These are phyloP conservation scores for Crocallis elinguaria DNA, from an alignment of 2,888 invertebrate species.

Conservation along the genomic window DNA sequence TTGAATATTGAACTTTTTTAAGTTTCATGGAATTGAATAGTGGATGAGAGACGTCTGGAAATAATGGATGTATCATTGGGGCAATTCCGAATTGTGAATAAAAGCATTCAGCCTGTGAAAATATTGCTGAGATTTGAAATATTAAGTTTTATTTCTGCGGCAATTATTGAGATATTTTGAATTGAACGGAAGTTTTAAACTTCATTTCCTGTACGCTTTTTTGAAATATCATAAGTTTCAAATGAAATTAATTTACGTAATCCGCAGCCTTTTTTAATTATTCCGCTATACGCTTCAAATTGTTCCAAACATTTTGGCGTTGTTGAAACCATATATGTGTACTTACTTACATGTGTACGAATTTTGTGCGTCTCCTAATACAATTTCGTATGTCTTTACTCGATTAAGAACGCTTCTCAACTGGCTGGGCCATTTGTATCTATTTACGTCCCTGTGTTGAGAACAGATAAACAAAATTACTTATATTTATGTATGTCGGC, in stretches of 20 bases:
- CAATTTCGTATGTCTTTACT: slow-evolving; percentile 52
- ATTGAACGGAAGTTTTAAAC: no score
- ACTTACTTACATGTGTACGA: slow-evolving; percentile 53
- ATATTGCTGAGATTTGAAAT: background rate
- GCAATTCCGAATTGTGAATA: background rate
- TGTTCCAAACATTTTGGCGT: slow-evolving; percentile 11
- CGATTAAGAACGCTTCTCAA: slow-evolving; percentile 50
- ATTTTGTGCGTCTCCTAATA: slow-evolving; percentile 50
- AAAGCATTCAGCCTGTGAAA: background rate
- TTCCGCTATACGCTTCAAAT: slow-evolving; percentile 2
- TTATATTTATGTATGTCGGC: slow-evolving; percentile 11
- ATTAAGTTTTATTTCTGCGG: background rate
- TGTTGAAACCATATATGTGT: slow-evolving; percentile 44
- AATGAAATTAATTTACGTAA: no score
- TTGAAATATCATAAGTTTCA: no score
- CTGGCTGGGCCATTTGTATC: slow-evolving; percentile 52
- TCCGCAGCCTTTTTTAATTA: no score
- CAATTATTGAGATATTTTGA: background rate
- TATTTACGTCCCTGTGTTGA: slow-evolving; percentile 43
- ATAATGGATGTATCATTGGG: slow-evolving; percentile 11
- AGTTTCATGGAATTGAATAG: slow-evolving; percentile 14
- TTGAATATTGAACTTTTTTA: slow-evolving; percentile 32
- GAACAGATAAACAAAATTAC: slow-evolving; percentile 33
- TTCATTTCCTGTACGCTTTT: no score
- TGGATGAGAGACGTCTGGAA: slow-evolving; percentile 12